phyloP scores from a whole-genome alignment of 2,888 invertebrate species.

The Apamea monoglypha region DNA sequence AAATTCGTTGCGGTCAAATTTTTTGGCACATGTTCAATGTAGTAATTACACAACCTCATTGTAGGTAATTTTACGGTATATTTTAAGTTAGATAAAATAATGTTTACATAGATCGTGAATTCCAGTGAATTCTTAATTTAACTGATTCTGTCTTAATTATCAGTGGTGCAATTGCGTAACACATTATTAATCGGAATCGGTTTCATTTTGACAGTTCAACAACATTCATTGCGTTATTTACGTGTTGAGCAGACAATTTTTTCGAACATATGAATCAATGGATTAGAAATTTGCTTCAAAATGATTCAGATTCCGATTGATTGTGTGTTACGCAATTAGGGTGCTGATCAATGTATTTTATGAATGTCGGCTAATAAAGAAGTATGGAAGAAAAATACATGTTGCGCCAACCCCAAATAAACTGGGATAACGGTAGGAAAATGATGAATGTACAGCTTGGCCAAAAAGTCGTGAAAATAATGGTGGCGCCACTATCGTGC shows the following conservation, averaged over 20 bases:
- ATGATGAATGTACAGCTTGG: not conserved
- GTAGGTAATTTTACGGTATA: not conserved
- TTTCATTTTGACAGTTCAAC: too few relatives aligned
- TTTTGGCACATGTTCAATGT: slow-evolving; percentile 15
- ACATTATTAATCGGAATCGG: too few relatives aligned
- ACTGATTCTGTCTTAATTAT: not conserved
- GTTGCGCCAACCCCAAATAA: not conserved
- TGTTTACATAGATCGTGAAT: not conserved
- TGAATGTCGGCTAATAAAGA: not conserved
- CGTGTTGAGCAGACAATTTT: too few relatives aligned
- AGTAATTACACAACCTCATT: not conserved
- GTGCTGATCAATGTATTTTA: not conserved
- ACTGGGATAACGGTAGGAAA: not conserved
- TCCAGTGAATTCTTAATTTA: not conserved
- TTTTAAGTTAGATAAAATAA: not conserved
- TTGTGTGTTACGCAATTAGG: too few relatives aligned
- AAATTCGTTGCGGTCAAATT: not conserved
- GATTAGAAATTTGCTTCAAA: too few relatives aligned
- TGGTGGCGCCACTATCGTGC: too few relatives aligned
- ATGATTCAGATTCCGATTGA: too few relatives aligned
- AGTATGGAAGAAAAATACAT: not conserved
- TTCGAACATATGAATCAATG: too few relatives aligned
- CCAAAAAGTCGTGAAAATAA: too few relatives aligned
- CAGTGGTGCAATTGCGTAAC: too few relatives aligned
- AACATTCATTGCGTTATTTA: too few relatives aligned